A percentile compares a stretch with the other conserved stretches of the same genome.
Evolutionary conservation across 2,797 vertebrate genomes (phyloP).

Genomic region (Sebastiscus albofasciatus): DNA sequence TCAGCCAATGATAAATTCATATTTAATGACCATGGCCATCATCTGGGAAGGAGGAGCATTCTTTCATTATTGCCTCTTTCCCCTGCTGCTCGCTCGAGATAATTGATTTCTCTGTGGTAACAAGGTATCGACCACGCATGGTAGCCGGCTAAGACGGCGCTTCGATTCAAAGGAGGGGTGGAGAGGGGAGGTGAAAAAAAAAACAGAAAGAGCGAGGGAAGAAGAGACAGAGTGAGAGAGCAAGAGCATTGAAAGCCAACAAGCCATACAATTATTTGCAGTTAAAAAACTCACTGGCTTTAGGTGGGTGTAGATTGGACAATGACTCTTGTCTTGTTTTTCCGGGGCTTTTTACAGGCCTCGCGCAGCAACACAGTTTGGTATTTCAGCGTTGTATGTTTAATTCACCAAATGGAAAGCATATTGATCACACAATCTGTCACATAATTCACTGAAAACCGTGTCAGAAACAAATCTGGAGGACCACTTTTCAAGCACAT

Average conservation of each 20-base stretch:
- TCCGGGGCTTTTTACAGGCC: slow-evolving; percentile 22
- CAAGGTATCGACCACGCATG: slow-evolving; percentile 85
- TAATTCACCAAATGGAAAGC: slow-evolving; percentile 59
- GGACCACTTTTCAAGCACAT: slow-evolving; percentile 40
- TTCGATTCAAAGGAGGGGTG: slow-evolving; percentile 77
- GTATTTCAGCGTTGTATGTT: slow-evolving; percentile 40
- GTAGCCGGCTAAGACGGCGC: slow-evolving; percentile 71
- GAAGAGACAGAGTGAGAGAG: slow-evolving; percentile 40
- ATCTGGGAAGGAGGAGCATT: slow-evolving; percentile 79
- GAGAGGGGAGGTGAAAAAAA: slow-evolving; percentile 22
- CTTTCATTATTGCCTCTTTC: slow-evolving; percentile 83
- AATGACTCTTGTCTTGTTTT: slow-evolving; percentile 42
- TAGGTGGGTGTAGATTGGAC: slow-evolving; percentile 51
- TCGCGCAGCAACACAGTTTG: slow-evolving; percentile 11
- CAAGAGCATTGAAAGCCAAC: slow-evolving; percentile 53
- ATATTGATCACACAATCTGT: slow-evolving; percentile 66
- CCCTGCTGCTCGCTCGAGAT: slow-evolving; percentile 81
- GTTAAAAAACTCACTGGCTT: slow-evolving; percentile 42
- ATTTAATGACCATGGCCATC: slow-evolving; percentile 80
- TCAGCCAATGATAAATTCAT: slow-evolving; percentile 80
- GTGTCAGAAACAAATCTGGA: slow-evolving; percentile 58
- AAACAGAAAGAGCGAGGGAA: slow-evolving; percentile 17
- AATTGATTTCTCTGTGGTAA: slow-evolving; percentile 88
- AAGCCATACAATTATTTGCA: slow-evolving; percentile 68
- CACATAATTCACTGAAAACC: slow-evolving; percentile 54